phyloP scores from a whole-genome alignment of 1,140 invertebrate species.

The Listronotus bonariensis region DNA sequence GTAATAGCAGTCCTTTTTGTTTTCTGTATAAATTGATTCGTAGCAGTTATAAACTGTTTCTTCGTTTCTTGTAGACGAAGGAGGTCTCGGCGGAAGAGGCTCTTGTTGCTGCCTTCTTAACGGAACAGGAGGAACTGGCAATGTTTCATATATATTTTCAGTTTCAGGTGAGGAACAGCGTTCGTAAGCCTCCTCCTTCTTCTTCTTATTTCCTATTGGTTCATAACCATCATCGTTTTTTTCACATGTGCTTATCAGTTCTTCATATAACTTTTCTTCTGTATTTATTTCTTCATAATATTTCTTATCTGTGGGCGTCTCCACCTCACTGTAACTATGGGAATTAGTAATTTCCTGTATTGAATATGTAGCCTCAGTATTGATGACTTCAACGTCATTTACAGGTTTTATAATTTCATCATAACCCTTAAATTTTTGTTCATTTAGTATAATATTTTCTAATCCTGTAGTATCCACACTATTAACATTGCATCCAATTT shows the following conservation, averaged over 20 bases:
- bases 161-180: background rate
- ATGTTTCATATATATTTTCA: conserved; percentile 49
- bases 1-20: conserved; percentile 40
- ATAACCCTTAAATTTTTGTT: conserved; percentile 24
- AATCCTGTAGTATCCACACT: conserved; percentile 8
- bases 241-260: conserved; percentile 31
- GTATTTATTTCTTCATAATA: conserved; percentile 9
- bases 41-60: conserved; percentile 50
- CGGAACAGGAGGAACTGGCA: conserved; percentile 36
- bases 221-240: conserved; percentile 43
- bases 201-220: conserved; percentile 22
- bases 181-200: background rate
- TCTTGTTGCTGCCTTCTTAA: conserved; percentile 35
- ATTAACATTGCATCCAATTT: conserved; percentile 8
- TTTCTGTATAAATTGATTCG: conserved; percentile 48
- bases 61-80: conserved; percentile 37
- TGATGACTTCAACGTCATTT: conserved; percentile 15
- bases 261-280: conserved; percentile 43
- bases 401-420: conserved; percentile 28
- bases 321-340: conserved; percentile 1
- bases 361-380: background rate
- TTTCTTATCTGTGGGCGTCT: background rate
- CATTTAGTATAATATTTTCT: conserved; percentile 7
- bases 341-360: conserved; percentile 11
- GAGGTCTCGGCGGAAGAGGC: conserved; percentile 43